Evolutionary conservation across 2,113 vertebrate genomes (phyloP), one percentile per base, ranked within the genome.

Genomic region (Xenus cinereus): DNA sequence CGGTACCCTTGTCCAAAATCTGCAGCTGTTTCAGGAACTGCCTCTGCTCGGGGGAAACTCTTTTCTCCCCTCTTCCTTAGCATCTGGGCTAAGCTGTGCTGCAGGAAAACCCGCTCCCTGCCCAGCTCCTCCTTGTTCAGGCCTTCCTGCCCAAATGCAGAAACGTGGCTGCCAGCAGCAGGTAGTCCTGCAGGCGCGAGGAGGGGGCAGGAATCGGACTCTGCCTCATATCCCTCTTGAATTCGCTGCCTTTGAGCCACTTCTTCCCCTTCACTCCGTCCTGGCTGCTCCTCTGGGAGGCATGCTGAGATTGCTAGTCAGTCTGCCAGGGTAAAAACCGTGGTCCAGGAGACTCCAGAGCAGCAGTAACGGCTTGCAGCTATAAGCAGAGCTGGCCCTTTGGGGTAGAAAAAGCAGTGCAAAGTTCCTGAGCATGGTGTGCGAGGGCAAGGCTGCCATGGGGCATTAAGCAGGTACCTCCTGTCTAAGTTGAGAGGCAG

Each of bases 91-190:
- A 4, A 71, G 78, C 57, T 80, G 75, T 69, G 88, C 81, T 78
- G 59, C 33, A 66, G 78, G 96, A 96, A 97, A 91, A 91, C 92
- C 87, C 59, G 19, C 79, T 59, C 81, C 80, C 86, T 96, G 94
- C 82, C n/a, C 76, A 51, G 53, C 68, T 74, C 32, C 21, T 63
- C 11, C 73, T 48, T 10, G 19, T 20, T 14, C 45, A 74, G 57
- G 26, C 12, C n/a, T 66, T 84, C 30, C 43, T 69, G 19, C 67
- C 62, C 60, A 26, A 15, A 8, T 7, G 11, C 41, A 50, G 68
- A 46, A 50, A 18, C 0, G 15, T 35, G 68, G 28, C 62, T 69
- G 84, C 78, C n/a, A 54, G 63, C 57, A 69, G 67, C 62, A 33
- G 41, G 13, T 51, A 35, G n/a, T 68, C 43, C 66, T 3, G 1